These are phyloP conservation scores for Bombus breviceps DNA, from an alignment of 1,140 invertebrate genomes.

Conservation along the genomic window DNA sequence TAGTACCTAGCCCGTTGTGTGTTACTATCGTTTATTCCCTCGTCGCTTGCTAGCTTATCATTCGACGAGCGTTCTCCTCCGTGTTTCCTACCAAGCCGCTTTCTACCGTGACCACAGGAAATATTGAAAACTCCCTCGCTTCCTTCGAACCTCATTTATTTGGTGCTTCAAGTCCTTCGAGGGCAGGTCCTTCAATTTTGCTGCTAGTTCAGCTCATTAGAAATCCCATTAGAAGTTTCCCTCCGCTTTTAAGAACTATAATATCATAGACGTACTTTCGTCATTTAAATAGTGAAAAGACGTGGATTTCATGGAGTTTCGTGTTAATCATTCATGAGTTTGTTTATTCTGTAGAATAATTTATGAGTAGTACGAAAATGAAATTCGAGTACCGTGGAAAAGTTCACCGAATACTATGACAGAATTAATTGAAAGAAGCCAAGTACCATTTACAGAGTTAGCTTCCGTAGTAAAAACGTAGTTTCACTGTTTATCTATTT, in stretches of 20 bases:
- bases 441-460: too few relatives aligned
- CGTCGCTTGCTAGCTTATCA: conserved; percentile 23
- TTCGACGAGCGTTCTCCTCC: not conserved
- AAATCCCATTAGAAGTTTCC: not conserved
- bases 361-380: not conserved
- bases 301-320: not conserved
- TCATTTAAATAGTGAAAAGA: not conserved
- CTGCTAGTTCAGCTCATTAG: not conserved
- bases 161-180: not conserved
- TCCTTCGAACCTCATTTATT: conserved; percentile 13
- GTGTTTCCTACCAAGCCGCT: not conserved
- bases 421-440: too few relatives aligned
- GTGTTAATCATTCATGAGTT: not conserved
- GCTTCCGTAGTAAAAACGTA: too few relatives aligned
- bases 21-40: conserved; percentile 36
- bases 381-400: not conserved
- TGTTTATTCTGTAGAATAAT: not conserved
- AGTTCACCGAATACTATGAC: too few relatives aligned
- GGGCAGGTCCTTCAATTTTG: not conserved
- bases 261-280: not conserved
- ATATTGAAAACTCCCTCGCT: conserved; percentile 16
- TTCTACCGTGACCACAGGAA: not conserved
- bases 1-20: conserved; percentile 36
- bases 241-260: not conserved
- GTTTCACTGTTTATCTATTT: too few relatives aligned